Conservation (phyloP, 2,888 invertebrate species). For the Diploptera punctata region DNA sequence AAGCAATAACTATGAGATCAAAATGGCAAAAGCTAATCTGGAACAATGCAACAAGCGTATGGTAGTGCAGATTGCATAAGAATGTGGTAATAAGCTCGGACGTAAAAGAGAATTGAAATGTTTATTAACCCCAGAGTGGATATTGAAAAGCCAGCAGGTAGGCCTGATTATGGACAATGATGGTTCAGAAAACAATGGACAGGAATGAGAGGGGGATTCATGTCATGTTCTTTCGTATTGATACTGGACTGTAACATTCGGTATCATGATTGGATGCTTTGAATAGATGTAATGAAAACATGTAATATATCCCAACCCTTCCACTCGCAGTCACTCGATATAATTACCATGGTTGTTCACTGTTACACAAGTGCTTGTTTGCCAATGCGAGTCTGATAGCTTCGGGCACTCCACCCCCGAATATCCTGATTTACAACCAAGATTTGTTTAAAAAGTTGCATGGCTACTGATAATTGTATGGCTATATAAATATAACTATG, state of each 20-base stretch:
- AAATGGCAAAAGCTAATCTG: too few species aligned
- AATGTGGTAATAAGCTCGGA: too few species aligned
- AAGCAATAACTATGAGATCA: too few species aligned
- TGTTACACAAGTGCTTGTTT: conserved; percentile 4
- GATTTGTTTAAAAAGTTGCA: too few species aligned
- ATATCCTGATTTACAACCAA: too few species aligned
- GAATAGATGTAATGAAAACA: conserved; percentile 15
- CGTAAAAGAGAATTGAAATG: too few species aligned
- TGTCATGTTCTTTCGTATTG: conserved; percentile 14
- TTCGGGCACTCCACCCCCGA: too few species aligned
- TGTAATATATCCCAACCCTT: neutral
- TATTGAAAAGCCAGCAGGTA: neutral
- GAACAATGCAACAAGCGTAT: too few species aligned
- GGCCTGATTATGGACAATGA: neutral
- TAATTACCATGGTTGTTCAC: conserved; percentile 1
- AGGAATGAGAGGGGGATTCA: neutral
- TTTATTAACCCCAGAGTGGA: too few species aligned
- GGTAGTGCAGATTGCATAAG: too few species aligned
- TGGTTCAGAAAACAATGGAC: neutral
- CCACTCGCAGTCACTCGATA: neutral
- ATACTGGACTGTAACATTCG: conserved; percentile 9
- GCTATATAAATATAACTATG: too few species aligned
- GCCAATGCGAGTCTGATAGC: neutral
- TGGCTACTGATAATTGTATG: too few species aligned
- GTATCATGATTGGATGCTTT: neutral